Evolutionary conservation across 2,888 invertebrate species (phyloP), one percentile per base, ranked within the genome.

Genomic region (Uropetala carovei): DNA sequence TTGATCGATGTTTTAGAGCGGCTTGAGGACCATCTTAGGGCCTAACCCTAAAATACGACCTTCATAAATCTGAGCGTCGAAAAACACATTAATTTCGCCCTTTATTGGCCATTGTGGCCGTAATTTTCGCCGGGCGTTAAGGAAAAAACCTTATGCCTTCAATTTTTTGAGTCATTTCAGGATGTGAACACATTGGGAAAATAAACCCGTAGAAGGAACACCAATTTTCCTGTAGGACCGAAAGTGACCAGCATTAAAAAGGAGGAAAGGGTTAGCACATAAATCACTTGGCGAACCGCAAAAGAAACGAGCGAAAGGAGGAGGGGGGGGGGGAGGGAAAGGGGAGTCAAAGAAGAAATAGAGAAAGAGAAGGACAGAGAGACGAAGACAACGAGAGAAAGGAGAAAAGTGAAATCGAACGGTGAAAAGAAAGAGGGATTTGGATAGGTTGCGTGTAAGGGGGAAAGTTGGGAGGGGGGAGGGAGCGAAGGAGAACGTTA

Each of bases 241-340:
- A 68, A 89, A 89, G 89, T 89, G 89, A 89, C 89, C 89, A 89
- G 89, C 64, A 68, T 89, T 89, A 89, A 89, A 89, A 89, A 64
- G 64, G 27, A 60, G 59, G 60, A 59, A 86, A 86, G 86, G 89
- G 89, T 89, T 89, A 13, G 64, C 58, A 43, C 89, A 43, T 89
- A 89, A 89, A 89, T 89, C 89, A 89, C 64, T 64, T 13, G 64
- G 43, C 56, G 83, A 57, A 27, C 83, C 83, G 83, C 83, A 56
- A 83, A 18, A 18, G 83, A 83, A 83, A 83, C 14, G 43, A 43
- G n/a, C 16, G n/a, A 56, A 18, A 43, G 83, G 56, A n/a, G 18
- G 83, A 16, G 14, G n/a, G n/a, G n/a, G n/a, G n/a, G n/a, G n/a
- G n/a, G n/a, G n/a, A n/a, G n/a, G n/a, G 56, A 16, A 27, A 18